Evolutionary conservation across 2,888 invertebrate genomes (phyloP).

Genomic region (Maniola hyperantus): DNA sequence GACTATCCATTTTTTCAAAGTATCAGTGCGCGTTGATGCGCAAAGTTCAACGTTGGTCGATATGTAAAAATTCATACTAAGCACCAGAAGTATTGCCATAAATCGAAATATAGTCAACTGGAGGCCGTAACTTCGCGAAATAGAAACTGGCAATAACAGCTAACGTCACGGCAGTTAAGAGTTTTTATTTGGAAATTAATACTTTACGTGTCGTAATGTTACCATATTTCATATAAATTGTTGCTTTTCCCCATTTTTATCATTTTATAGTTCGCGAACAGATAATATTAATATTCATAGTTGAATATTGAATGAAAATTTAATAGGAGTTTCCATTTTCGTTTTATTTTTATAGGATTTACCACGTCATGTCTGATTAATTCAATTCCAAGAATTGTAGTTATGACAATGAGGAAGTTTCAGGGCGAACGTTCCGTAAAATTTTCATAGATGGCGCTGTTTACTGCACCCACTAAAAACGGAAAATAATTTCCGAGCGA

Average conservation of each 20-base stretch:
- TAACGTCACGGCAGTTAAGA: slow-evolving; percentile 49
- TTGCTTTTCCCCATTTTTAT: slow-evolving; percentile 11
- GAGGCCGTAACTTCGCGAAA: slow-evolving; percentile 41
- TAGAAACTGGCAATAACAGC: slow-evolving; percentile 48
- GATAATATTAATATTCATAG: slow-evolving; percentile 19
- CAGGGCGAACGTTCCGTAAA: too few species aligned
- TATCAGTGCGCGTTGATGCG: too few species aligned
- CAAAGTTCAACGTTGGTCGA: too few species aligned
- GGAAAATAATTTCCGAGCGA: too few species aligned
- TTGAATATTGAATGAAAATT: slow-evolving; percentile 11
- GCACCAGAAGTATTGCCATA: slow-evolving; percentile 33
- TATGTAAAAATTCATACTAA: too few species aligned
- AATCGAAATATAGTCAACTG: slow-evolving; percentile 28
- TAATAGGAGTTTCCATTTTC: background rate
- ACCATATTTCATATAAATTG: slow-evolving; percentile 26
- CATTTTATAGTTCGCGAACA: slow-evolving; percentile 10
- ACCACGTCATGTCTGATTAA: background rate
- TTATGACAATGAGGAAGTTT: too few species aligned
- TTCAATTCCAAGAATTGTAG: background rate
- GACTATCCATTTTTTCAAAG: too few species aligned
- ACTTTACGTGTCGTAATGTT: slow-evolving; percentile 37
- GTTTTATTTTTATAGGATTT: slow-evolving; percentile 1
- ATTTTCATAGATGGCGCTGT: too few species aligned
- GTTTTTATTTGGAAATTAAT: slow-evolving; percentile 54
- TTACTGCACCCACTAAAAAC: too few species aligned